Base-by-base conservation (phyloP, 2,113 vertebrate genomes). In the Micromys minutus region DNA sequence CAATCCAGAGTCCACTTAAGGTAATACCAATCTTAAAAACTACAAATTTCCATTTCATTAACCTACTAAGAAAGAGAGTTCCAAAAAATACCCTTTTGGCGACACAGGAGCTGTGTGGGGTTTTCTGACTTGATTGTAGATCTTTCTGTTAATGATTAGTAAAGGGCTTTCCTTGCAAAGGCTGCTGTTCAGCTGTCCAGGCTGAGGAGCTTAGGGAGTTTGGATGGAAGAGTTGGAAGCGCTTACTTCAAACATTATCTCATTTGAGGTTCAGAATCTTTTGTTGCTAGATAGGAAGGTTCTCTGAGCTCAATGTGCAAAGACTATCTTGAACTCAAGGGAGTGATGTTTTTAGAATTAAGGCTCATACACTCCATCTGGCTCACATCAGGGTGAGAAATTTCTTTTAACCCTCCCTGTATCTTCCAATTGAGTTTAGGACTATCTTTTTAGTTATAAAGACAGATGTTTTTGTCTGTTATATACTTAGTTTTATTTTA, bases 101-200 rank as follows among this genome's bases (percentile, higher is more conserved):
- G 95, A 96, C 96, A 96, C 63, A 85, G 88, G 88, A 91, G 4
- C 91, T 89, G 84, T 57, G 21, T 95, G 83, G 77, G 71, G 50
- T 89, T 97, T 96, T 72, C 88, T 91, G 84, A 80, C 91, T 85
- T 95, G 90, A 95, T 93, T 94, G 72, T 57, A 85, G 72, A 55
- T 12, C 65, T 93, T 93, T 96, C 79, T 93, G 91, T 93, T 96
- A 94, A 91, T 96, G 96, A 92, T 94, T 95, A 85, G 65, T 85
- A 72, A 94, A 95, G 84, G 89, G 42, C 9, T 95, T 15, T 75
- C 74, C 67, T 96, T 31, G 93, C 93, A 96, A 97, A 96, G 67
- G 63, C 39, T 85, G 76, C 57, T 85, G 77, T 67, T 84, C 84
- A 95, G 84, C 57, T 95, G 83, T 67, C 91, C 65, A 81, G 71